These are phyloP conservation scores for Chrysochloris asiatica DNA, from an alignment of 2,113 vertebrate species.

Conservation along the genomic window DNA sequence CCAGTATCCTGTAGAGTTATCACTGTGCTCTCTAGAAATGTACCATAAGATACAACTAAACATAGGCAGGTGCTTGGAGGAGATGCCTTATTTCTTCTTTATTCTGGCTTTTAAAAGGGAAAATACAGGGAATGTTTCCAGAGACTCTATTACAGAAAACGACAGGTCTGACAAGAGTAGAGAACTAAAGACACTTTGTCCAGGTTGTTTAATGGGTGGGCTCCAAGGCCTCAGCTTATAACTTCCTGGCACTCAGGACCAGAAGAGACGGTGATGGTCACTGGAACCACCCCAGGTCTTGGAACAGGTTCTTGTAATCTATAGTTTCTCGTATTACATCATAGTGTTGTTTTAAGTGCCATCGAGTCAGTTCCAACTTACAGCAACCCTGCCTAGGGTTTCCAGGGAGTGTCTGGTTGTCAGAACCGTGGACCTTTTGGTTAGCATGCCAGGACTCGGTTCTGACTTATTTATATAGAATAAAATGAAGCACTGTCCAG, in stretches of 20 bases:
- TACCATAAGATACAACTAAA: constrained; percentile 20
- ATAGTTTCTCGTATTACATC: no score
- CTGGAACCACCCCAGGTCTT: neutral
- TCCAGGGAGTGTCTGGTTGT: no score
- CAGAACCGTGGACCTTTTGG: no score
- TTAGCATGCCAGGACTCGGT: no score
- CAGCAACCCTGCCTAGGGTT: no score
- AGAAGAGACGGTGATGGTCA: neutral
- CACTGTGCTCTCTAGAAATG: neutral
- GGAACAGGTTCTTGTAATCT: neutral
- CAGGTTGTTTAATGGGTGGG: fast-evolving
- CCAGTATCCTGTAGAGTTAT: neutral
- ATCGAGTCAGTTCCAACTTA: no score
- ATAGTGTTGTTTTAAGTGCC: no score
- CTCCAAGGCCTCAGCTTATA: neutral
- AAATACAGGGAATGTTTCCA: neutral
- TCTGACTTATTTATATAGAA: no score
- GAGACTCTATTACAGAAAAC: neutral
- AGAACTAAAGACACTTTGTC: neutral
- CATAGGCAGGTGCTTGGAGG: neutral
- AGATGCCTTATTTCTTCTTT: neutral
- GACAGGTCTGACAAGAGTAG: neutral
- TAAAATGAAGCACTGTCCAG: no score
- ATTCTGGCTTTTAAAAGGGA: neutral
- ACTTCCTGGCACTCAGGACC: neutral